Evolutionary conservation across 2,888 invertebrate species (phyloP).

Genomic region (Portevinia maculata): DNA sequence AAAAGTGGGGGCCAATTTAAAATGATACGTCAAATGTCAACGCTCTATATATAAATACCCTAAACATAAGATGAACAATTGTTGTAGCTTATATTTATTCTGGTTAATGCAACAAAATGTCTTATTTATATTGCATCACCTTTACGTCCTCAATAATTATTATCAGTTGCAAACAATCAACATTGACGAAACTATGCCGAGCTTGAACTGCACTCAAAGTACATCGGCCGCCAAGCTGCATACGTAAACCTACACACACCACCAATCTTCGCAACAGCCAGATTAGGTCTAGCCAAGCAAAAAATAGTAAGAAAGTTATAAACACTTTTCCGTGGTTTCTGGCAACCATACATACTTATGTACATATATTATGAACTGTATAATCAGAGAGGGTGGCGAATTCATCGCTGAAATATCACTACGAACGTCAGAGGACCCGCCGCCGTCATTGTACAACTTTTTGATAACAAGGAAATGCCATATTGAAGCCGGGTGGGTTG

Average conservation of each 20-base stretch:
- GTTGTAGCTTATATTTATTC: too few relatives aligned
- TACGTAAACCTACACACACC: not conserved
- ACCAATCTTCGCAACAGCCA: not conserved
- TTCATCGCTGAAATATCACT: constrained; percentile 39
- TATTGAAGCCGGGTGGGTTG: constrained; percentile 42
- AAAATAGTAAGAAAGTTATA: constrained; percentile 22
- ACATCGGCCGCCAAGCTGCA: not conserved
- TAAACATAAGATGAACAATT: too few relatives aligned
- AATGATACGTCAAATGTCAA: too few relatives aligned
- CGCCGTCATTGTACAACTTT: constrained; percentile 14
- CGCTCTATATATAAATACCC: too few relatives aligned
- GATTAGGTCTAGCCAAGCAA: constrained; percentile 8
- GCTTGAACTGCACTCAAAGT: constrained; percentile 8
- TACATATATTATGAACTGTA: not conserved
- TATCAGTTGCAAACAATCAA: constrained; percentile 9
- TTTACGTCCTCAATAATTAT: constrained; percentile 19
- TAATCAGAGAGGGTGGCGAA: constrained; percentile 18
- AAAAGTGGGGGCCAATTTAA: too few relatives aligned
- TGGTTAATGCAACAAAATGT: not conserved
- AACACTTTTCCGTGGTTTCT: constrained; percentile 47
- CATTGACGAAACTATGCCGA: not conserved
- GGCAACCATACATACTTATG: too few relatives aligned
- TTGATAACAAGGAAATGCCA: constrained; percentile 67
- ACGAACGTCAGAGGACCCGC: constrained; percentile 51
- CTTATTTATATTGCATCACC: not conserved